A percentile compares a stretch with the other conserved stretches of the same genome.
Evolutionary conservation across 2,888 invertebrate genomes (phyloP).

Genomic region (Brachyopa scutellaris): DNA sequence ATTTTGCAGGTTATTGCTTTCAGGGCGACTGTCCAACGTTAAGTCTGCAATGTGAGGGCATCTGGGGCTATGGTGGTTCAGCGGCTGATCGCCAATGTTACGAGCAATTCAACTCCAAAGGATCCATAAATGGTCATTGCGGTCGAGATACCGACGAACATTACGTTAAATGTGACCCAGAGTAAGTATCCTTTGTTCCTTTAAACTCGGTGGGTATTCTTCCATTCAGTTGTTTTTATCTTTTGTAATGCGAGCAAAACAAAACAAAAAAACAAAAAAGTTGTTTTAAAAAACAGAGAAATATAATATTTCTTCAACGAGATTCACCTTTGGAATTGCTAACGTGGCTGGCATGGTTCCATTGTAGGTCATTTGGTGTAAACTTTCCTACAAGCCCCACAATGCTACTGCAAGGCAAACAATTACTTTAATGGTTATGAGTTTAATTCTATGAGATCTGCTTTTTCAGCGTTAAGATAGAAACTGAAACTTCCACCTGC

Average conservation of each 20-base stretch:
- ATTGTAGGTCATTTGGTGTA: background rate
- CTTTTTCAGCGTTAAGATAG: background rate
- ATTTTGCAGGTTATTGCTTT: constrained; percentile 90
- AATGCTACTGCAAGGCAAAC: constrained; percentile 46
- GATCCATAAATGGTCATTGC: constrained; percentile 97
- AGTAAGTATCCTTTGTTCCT: constrained; percentile 89
- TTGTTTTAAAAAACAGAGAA: constrained; percentile 5
- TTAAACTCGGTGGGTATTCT: too few species aligned
- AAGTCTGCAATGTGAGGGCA: constrained; percentile 92
- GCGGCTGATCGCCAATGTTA: constrained; percentile 94
- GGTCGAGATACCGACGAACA: constrained; percentile 90
- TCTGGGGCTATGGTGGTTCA: constrained; percentile 95
- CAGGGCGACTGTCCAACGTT: constrained; percentile 95
- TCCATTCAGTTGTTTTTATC: constrained; percentile 8
- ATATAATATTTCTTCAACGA: background rate
- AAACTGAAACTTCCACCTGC: constrained; percentile 20
- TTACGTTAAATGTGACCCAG: constrained; percentile 92
- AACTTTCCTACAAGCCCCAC: background rate
- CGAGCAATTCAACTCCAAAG: constrained; percentile 97
- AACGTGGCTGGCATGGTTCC: constrained; percentile 7
- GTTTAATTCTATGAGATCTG: constrained; percentile 18
- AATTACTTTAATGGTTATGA: constrained; percentile 54
- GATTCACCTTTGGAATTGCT: constrained; percentile 12
- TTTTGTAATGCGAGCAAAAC: constrained; percentile 4
- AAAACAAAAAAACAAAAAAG: background rate